phyloP scores from a whole-genome alignment of 2,797 vertebrate species.

The Periophthalmus magnuspinnatus region DNA sequence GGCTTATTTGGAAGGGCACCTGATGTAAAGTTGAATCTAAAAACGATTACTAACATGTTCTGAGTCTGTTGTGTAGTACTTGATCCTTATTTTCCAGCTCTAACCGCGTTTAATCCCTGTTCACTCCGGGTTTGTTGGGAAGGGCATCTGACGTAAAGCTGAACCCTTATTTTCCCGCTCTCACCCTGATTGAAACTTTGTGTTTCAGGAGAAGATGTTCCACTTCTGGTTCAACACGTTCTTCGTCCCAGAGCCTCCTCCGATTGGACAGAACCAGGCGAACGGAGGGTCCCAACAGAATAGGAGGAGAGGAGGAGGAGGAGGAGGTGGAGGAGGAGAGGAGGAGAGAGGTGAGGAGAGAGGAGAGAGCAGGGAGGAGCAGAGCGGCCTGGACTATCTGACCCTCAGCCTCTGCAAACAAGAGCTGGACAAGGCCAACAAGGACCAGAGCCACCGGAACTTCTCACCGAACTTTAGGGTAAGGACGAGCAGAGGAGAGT shows the following conservation, averaged over 20 bases:
- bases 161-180: too few species aligned
- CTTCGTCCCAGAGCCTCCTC: conserved; percentile 89
- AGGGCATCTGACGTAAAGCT: too few species aligned
- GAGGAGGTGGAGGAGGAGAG: too few species aligned
- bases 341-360: too few species aligned
- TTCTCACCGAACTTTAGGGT: conserved; percentile 99
- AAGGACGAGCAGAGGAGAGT: conserved; percentile 4
- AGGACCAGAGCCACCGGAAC: conserved; percentile 99
- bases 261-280: conserved; percentile 90
- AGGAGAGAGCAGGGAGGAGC: conserved; percentile 60
- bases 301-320: background rate
- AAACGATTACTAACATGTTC: too few species aligned
- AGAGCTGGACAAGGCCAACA: conserved; percentile 99
- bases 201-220: conserved; percentile 96
- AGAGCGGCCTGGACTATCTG: conserved; percentile 92
- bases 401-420: conserved; percentile 97
- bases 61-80: too few species aligned
- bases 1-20: too few species aligned
- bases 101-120: too few species aligned
- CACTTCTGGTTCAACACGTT: conserved; percentile 99
- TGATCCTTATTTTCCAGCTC: too few species aligned
- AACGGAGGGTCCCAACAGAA: conserved; percentile 65
- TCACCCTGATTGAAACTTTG: background rate
- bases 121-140: too few species aligned
- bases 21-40: too few species aligned